Conservation (phyloP, 1,140 invertebrate genomes). For the Brachionus calyciflorus region DNA sequence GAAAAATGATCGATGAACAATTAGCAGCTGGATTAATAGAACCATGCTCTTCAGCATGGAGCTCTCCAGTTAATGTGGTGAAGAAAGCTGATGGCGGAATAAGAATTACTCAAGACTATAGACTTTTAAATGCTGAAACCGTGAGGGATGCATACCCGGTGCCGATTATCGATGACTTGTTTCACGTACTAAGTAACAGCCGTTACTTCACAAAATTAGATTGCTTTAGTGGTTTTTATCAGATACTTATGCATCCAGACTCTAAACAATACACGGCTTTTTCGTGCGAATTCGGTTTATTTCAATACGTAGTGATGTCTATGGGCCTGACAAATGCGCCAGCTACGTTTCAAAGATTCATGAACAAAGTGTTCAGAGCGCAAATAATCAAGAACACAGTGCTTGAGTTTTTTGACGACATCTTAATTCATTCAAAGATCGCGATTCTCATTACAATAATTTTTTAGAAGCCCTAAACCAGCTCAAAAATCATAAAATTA, state of each 20-base stretch:
- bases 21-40: slow-evolving; percentile 48
- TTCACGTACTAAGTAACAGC: neutral
- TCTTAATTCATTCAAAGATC: neutral
- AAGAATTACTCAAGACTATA: no score
- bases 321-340: slow-evolving; percentile 33
- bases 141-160: no score
- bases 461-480: neutral
- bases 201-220: neutral
- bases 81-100: slow-evolving; percentile 10
- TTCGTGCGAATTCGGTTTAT: neutral
- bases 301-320: slow-evolving; percentile 4
- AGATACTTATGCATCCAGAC: neutral
- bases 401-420: neutral
- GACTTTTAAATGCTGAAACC: no score
- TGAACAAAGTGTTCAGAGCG: neutral
- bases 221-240: neutral
- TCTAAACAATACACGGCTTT: no score
- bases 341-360: slow-evolving; percentile 12
- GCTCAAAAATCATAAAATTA: no score
- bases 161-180: no score
- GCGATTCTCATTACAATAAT: neutral
- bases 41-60: neutral
- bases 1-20: neutral
- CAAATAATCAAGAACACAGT: neutral
- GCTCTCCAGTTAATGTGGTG: neutral